phyloP scores from a whole-genome alignment of 2,888 invertebrate genomes.

The Coenonympha glycerion region DNA sequence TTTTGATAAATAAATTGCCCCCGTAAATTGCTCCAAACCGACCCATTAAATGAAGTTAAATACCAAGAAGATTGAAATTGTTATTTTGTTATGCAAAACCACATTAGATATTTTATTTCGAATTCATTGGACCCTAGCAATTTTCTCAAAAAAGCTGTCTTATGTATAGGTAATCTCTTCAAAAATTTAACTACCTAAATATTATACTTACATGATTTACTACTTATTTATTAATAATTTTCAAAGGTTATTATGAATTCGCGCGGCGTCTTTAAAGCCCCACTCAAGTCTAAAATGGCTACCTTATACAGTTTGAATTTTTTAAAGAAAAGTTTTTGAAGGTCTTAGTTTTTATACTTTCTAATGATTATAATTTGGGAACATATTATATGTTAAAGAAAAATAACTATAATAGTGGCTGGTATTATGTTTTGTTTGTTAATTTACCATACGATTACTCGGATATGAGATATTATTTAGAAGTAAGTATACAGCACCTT shows the following conservation, averaged over 20 bases:
- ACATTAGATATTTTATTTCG: constrained; percentile 21
- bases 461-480: no score
- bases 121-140: constrained; percentile 66
- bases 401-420: neutral
- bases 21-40: constrained; percentile 8
- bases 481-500: no score
- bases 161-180: constrained; percentile 70
- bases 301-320: no score
- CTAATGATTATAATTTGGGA: neutral
- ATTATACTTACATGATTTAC: constrained; percentile 59
- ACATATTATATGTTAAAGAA: no score
- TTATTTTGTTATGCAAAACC: constrained; percentile 9
- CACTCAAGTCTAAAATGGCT: constrained; percentile 14
- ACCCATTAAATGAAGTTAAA: constrained; percentile 16
- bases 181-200: constrained; percentile 72
- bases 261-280: constrained; percentile 57
- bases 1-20: constrained; percentile 16
- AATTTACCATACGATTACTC: no score
- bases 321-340: no score
- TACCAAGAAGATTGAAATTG: constrained; percentile 21
- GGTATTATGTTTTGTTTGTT: neutral
- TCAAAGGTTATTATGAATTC: constrained; percentile 47
- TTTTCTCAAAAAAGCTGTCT: constrained; percentile 71
- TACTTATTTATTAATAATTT: constrained; percentile 52
- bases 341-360: neutral